Evolutionary conservation across 2,797 vertebrate species (phyloP).

Genomic region (Ciconia nigra): DNA sequence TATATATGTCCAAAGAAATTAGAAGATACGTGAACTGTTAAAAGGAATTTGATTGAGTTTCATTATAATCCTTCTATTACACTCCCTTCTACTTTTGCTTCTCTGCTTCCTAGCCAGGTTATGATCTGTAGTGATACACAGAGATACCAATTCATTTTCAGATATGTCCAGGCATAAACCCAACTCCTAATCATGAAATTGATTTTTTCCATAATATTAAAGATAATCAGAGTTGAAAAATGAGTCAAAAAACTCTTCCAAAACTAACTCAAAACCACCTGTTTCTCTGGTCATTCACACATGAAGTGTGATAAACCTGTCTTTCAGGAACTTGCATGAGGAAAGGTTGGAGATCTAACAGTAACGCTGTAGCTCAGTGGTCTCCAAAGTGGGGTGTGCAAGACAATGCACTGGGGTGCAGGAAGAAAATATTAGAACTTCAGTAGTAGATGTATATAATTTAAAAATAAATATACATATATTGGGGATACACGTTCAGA

Average conservation of each 20-base stretch:
- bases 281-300: neutral
- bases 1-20: neutral
- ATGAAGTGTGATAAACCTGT: neutral
- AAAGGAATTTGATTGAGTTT: neutral
- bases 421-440: neutral
- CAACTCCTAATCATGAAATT: neutral
- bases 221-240: neutral
- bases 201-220: neutral
- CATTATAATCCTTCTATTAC: neutral
- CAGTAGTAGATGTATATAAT: neutral
- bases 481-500: neutral
- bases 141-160: neutral
- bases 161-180: neutral
- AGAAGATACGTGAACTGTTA: neutral
- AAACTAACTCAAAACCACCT: neutral
- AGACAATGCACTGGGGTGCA: neutral
- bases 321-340: neutral
- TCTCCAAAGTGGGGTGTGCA: neutral
- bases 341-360: neutral
- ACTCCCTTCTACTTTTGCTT: neutral
- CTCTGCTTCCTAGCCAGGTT: neutral
- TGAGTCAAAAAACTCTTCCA: neutral
- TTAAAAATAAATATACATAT: neutral
- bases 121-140: neutral
- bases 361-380: neutral